Evolutionary conservation across 2,888 invertebrate species (phyloP), one percentile per base, ranked within the genome.

Genomic region (Hypena proboscidalis): DNA sequence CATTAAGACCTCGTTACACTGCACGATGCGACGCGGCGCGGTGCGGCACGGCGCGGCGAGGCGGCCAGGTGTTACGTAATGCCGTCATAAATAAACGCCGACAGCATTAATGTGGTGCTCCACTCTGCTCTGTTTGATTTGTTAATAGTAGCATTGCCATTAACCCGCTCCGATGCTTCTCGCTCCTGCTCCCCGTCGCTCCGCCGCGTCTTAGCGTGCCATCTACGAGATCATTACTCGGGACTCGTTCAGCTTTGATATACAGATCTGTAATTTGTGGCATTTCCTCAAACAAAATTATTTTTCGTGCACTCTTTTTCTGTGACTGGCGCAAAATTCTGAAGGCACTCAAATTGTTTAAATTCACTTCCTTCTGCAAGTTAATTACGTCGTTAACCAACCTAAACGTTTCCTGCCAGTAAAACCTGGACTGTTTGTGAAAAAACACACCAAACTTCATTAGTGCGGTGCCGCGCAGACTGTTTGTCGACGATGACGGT

Each of bases 91-190:
- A 54, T 57, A 47, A 45, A 35, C 30, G 41, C 44, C 25, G 40
- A 45, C 53, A 49, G 57, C 47, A 57, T 35, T 58, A 51, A 62
- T 57, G 65, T 26, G 42, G 45, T 57, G 6, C 30, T 37, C 10
- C 53, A 38, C 31, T 44, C 45, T 44, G 40, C 54, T 49, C 54
- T 29, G 26, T 47, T 61, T 58, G 62, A 61, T 55, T 65, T 55
- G 62, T 58, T 60, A 51, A 54, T 51, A 50, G 53, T 38, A 7
- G 32, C 17, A 6, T 27, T 32, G 19, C 50, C 25, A n/a, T n/a
- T 53, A 39, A 52, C 32, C 41, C 31, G 40, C 29, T 22, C 7
- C 35, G 45, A 34, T 27, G 40, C 30, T 23, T 30, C 36, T 19
- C 48, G 36, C 25, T 32, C 25, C 37, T 41, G 32, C 40, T 36